A percentile compares a stretch with the other conserved stretches of the same genome.
Evolutionary conservation across 2,113 vertebrate species (phyloP).

Genomic region (Neolamprologus ventralis): DNA sequence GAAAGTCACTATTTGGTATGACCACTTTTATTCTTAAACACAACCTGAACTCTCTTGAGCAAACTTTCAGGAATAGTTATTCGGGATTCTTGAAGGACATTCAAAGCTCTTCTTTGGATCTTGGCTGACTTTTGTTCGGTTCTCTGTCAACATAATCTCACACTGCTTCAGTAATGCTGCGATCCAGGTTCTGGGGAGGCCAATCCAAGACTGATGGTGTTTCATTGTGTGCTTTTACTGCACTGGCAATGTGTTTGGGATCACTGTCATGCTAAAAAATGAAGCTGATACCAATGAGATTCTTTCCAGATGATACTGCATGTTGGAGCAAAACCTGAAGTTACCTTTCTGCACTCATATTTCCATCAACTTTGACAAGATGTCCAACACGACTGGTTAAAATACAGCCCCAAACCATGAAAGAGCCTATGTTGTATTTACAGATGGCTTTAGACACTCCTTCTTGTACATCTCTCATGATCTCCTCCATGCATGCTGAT

Average conservation of each 20-base stretch:
- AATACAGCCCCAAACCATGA: not conserved
- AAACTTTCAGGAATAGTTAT: not conserved
- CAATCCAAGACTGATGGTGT: not conserved
- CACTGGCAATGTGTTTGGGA: not conserved
- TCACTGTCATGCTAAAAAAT: not conserved
- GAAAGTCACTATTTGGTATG: not conserved
- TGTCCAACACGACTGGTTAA: not conserved
- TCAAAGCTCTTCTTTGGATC: not conserved
- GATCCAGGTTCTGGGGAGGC: not conserved
- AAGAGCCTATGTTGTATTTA: not conserved
- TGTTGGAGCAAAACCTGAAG: not conserved
- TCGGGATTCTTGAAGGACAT: not conserved
- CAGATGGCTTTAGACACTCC: not conserved
- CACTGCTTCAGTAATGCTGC: not conserved
- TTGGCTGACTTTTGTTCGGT: not conserved
- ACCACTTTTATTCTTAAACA: not conserved
- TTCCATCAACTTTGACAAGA: not conserved
- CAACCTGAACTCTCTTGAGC: not conserved
- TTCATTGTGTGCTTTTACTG: not conserved
- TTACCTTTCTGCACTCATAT: not conserved
- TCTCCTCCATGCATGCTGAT: not conserved
- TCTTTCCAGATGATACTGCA: not conserved
- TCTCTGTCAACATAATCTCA: not conserved
- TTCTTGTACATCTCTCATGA: not conserved
- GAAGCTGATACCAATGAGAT: not conserved